phyloP scores from a whole-genome alignment of 2,797 vertebrate genomes.

The Eulemur mongoz region DNA sequence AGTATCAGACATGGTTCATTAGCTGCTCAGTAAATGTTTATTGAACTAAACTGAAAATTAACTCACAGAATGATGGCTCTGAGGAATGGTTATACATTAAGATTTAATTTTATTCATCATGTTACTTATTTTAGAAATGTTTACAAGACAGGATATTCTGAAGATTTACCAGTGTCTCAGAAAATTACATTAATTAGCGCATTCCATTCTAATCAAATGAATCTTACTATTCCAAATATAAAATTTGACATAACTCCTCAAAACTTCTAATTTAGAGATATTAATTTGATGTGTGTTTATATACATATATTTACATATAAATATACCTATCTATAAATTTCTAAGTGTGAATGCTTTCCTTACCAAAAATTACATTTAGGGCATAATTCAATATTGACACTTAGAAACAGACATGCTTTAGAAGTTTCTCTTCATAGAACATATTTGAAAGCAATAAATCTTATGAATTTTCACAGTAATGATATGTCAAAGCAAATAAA shows the following conservation, averaged over 20 bases:
- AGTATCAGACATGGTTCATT: neutral
- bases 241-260: neutral
- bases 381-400: conserved; percentile 22
- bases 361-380: conserved; percentile 9
- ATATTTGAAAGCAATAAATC: neutral
- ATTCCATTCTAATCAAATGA: neutral
- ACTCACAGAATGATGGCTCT: neutral
- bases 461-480: conserved; percentile 19
- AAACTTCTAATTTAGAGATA: conserved; percentile 12
- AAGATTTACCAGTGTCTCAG: neutral
- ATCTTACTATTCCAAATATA: conserved; percentile 9
- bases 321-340: neutral
- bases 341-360: neutral
- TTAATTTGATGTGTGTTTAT: neutral
- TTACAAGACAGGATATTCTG: conserved; percentile 21
- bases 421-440: neutral
- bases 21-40: conserved; percentile 38
- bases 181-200: conserved; percentile 29
- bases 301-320: neutral
- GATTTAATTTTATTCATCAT: conserved; percentile 49
- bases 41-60: conserved; percentile 34
- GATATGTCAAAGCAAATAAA: conserved; percentile 21
- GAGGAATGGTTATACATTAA: neutral
- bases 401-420: neutral
- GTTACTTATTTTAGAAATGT: conserved; percentile 37